Conservation (phyloP, 2,888 invertebrate genomes). For the Serrognathus titanus region DNA sequence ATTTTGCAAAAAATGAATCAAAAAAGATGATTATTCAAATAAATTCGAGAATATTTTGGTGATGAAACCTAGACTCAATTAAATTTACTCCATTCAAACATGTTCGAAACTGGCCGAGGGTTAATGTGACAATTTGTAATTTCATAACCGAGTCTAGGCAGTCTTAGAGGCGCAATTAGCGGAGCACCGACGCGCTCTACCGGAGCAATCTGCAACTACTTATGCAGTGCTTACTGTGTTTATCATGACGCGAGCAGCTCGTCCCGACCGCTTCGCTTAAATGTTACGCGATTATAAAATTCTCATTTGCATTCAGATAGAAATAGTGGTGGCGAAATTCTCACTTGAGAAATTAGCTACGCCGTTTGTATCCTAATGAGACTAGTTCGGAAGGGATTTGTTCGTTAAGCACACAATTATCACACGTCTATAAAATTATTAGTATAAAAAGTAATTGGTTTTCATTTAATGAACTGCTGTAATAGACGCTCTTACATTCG, state of each 20-base stretch:
- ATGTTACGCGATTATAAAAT: constrained; percentile 11
- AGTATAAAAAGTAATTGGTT: too few species aligned
- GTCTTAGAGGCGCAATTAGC: constrained; percentile 26
- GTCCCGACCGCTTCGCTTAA: constrained; percentile 2
- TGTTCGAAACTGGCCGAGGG: constrained; percentile 1
- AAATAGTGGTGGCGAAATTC: neutral
- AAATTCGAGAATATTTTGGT: too few species aligned
- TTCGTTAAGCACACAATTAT: too few species aligned
- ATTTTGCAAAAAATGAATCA: too few species aligned
- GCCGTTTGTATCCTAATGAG: too few species aligned
- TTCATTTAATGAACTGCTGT: too few species aligned
- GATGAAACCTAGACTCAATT: too few species aligned
- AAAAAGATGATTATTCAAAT: too few species aligned
- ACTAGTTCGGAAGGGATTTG: too few species aligned
- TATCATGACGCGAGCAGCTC: constrained; percentile 9
- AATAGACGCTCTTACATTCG: too few species aligned
- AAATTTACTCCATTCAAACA: too few species aligned
- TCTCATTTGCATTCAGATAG: neutral
- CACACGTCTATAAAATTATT: too few species aligned
- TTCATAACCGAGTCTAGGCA: constrained; percentile 25
- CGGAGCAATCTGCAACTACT: constrained; percentile 20
- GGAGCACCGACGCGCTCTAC: constrained; percentile 13
- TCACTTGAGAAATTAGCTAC: neutral
- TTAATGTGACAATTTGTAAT: constrained; percentile 29
- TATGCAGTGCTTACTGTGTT: constrained; percentile 19